Evolutionary conservation across 2,888 invertebrate species (phyloP), one percentile per base, ranked within the genome.

Genomic region (Lordiphosa andalusiaca): DNA sequence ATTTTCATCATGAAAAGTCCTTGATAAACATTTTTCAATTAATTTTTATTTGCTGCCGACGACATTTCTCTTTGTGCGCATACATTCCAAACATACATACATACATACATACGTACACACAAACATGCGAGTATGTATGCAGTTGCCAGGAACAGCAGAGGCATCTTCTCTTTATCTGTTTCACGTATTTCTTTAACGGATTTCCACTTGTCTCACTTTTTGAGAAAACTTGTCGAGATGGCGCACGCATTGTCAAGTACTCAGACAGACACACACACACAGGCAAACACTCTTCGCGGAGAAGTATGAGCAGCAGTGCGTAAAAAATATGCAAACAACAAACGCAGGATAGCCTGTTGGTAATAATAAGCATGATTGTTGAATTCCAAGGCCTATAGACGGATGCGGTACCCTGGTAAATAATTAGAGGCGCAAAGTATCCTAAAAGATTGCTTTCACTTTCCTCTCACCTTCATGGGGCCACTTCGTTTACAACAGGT

Each of bases 21-120:
- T 80, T 80, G 84, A 84, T 82, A 80, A 80, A 84, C 75, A 84
- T 84, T 80, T 80, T 80, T 80, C 84, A 80, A 80, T 80, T 80
- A 80, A 80, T 81, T 80, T 80, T 81, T 84, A 81, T 83, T 77
- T 84, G 78, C 78, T 78, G 78, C 70, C 63, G 65, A 76, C 78
- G 78, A 78, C 77, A 81, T 83, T 72, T 83, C 76, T 30, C 16
- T 71, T 72, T 71, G 60, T 69, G 73, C 69, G 37, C 58, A 39
- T 44, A 54, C 33, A 47, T 19, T 37, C n/a, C 46, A 33, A 50
- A 30, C 7, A 50, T 3, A 30, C 6, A 44, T n/a, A 44, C 21
- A n/a, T 30, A 30, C 7, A 50, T 3, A 30, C 6, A 44, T n/a
- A 44, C 21, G n/a, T 30, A 38, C 30, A 47, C 0, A 40, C 55